These are phyloP conservation scores for Phortica magna DNA, from an alignment of 2,888 invertebrate species.

Conservation along the genomic window DNA sequence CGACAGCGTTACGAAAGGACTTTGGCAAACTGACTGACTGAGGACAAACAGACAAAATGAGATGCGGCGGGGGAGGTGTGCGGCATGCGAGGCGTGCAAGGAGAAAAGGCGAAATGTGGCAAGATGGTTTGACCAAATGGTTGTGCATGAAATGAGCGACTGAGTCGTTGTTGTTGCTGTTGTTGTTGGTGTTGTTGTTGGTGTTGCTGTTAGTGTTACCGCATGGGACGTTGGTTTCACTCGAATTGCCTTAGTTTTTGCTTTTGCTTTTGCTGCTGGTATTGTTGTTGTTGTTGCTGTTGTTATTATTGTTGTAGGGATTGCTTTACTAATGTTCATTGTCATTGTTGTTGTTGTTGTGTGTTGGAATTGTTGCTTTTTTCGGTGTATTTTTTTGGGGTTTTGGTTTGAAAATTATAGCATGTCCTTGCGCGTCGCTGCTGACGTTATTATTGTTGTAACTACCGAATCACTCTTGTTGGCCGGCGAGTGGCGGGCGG, in stretches of 20 bases:
- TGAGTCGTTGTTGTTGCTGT: neutral
- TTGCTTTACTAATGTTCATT: constrained; percentile 3
- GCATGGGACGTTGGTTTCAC: constrained; percentile 64
- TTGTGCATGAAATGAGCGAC: neutral
- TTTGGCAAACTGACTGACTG: constrained; percentile 19
- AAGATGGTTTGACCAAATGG: constrained; percentile 12
- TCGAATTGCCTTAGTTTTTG: constrained; percentile 28
- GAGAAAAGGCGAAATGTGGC: constrained; percentile 24
- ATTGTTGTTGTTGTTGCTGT: constrained; percentile 62
- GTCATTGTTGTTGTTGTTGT: neutral
- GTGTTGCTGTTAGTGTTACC: constrained; percentile 56
- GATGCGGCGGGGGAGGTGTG: neutral
- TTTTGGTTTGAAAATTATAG: constrained; percentile 61
- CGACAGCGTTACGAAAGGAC: constrained; percentile 18
- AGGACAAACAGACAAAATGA: neutral
- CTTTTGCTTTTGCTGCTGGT: constrained; percentile 5
- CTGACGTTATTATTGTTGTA: neutral
- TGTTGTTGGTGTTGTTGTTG: constrained; percentile 39
- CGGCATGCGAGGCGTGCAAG: constrained; percentile 32
- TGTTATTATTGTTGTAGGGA: constrained; percentile 27
- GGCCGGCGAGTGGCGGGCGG: neutral
- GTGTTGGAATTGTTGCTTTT: constrained; percentile 52
- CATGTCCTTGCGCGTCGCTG: constrained; percentile 59
- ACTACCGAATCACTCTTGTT: neutral
- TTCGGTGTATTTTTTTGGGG: constrained; percentile 27